Percentiles rank a stretch among this genome's conserved stretches.
Evolutionary conservation across 1,140 invertebrate species (phyloP).

Genomic region (Watersipora subatra): DNA sequence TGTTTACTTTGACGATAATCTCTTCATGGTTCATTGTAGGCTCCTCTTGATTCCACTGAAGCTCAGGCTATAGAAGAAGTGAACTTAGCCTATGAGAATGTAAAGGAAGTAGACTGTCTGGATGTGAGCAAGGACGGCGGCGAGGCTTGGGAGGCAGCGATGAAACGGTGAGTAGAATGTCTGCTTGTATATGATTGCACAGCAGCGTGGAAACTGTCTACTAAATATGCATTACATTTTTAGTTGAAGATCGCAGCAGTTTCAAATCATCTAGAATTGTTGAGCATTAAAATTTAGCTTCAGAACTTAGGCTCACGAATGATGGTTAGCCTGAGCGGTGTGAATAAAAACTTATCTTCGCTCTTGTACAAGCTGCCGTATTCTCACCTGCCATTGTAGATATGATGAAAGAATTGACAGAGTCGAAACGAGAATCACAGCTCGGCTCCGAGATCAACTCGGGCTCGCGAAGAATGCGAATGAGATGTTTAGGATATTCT

Average conservation of each 20-base stretch:
- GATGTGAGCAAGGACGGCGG: conserved; percentile 92
- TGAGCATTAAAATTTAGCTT: no score
- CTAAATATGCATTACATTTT: no score
- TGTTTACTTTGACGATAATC: no score
- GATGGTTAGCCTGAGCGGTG: no score
- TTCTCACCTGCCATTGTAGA: no score
- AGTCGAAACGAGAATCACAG: conserved; percentile 91
- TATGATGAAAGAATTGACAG: conserved; percentile 96
- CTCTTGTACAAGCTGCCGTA: no score
- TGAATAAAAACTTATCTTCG: no score
- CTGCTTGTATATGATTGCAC: background rate
- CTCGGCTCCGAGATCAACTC: conserved; percentile 85
- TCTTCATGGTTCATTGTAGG: no score
- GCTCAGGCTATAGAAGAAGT: conserved; percentile 53
- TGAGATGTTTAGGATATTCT: conserved; percentile 98
- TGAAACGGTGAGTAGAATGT: conserved; percentile 49
- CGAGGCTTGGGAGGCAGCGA: conserved; percentile 92
- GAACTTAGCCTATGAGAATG: conserved; percentile 92
- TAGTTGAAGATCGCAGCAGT: no score
- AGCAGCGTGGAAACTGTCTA: no score
- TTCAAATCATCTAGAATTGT: no score
- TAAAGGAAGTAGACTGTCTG: conserved; percentile 94
- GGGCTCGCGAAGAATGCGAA: conserved; percentile 97
- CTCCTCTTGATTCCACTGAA: background rate
- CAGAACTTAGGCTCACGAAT: no score